These are phyloP conservation scores for Parasteatoda tepidariorum DNA, from an alignment of 1,140 invertebrate species.

Conservation along the genomic window DNA sequence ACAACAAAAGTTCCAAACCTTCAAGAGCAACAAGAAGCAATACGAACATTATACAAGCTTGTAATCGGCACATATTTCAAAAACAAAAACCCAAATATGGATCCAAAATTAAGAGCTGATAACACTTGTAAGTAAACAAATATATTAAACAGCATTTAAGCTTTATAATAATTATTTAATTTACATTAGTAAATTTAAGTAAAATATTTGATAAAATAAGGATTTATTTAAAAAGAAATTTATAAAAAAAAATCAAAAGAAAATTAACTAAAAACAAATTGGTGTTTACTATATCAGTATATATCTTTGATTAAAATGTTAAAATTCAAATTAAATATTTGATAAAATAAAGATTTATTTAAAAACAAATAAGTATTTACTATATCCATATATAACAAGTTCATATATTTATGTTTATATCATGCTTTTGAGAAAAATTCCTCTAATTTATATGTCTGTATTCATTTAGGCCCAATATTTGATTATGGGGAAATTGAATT, in stretches of 20 bases:
- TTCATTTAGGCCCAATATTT: slow-evolving; percentile 11
- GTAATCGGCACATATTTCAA: slow-evolving; percentile 55
- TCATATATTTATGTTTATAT: neutral
- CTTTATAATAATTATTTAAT: neutral
- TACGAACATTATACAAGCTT: slow-evolving; percentile 52
- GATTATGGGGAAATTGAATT: slow-evolving; percentile 25
- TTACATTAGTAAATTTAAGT: neutral
- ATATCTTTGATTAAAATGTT: neutral
- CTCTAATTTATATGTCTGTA: neutral
- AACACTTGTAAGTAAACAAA: slow-evolving; percentile 9
- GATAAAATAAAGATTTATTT: neutral
- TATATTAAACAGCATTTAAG: neutral
- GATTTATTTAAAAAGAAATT: neutral
- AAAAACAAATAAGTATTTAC: neutral
- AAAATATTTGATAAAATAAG: neutral
- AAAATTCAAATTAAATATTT: neutral
- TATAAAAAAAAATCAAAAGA: neutral
- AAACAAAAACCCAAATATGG: neutral
- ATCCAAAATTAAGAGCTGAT: slow-evolving; percentile 26
- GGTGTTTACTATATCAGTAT: neutral
- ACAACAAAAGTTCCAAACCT: neutral
- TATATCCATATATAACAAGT: neutral
- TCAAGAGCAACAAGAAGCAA: slow-evolving; percentile 4
- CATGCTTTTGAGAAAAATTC: neutral
- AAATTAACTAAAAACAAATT: no score